phyloP scores from a whole-genome alignment of 1,140 invertebrate genomes.

The Trichonephila clavata region DNA sequence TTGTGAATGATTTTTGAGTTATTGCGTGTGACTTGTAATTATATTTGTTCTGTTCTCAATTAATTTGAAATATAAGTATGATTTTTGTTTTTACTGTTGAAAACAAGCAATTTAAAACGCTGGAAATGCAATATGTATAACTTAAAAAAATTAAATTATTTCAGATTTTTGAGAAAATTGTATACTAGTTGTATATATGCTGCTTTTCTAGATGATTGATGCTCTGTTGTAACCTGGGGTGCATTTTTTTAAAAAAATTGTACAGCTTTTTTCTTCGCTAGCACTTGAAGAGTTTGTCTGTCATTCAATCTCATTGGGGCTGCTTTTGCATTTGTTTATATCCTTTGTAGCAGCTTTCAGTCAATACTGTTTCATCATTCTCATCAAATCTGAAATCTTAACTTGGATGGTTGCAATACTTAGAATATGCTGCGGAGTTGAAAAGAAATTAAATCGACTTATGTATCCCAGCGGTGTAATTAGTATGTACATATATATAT shows the following conservation, averaged over 20 bases:
- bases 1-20: too few species aligned
- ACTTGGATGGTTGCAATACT: constrained; percentile 56
- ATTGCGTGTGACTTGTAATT: too few species aligned
- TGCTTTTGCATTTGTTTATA: constrained; percentile 32
- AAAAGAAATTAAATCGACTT: background rate
- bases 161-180: too few species aligned
- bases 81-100: too few species aligned
- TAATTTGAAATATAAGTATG: too few species aligned
- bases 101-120: too few species aligned
- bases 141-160: too few species aligned
- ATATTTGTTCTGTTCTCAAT: too few species aligned
- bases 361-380: background rate
- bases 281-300: constrained; percentile 39
- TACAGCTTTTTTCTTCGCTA: background rate
- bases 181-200: too few species aligned
- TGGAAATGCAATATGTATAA: too few species aligned
- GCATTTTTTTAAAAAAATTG: constrained; percentile 30
- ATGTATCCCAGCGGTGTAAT: constrained; percentile 70
- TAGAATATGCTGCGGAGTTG: constrained; percentile 44
- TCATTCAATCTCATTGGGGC: background rate
- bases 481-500: constrained; percentile 74
- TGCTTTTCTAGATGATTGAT: background rate
- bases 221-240: background rate
- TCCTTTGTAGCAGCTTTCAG: constrained; percentile 6
- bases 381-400: constrained; percentile 22